These are phyloP conservation scores for Coilia nasus DNA, from an alignment of 2,797 vertebrate species.

Conservation along the genomic window DNA sequence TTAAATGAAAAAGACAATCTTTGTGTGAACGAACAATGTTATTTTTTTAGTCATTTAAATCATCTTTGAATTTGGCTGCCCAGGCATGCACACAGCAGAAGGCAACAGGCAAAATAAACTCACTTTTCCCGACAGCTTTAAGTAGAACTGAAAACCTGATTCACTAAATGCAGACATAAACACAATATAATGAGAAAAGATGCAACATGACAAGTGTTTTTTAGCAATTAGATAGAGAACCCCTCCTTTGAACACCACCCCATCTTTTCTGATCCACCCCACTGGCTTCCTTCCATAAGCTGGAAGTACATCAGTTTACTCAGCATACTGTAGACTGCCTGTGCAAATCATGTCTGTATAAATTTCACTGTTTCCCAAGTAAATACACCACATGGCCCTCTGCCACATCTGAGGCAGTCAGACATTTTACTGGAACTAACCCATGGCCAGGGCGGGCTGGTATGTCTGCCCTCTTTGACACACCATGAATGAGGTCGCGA, in stretches of 20 bases:
- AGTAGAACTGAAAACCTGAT: neutral
- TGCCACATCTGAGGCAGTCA: neutral
- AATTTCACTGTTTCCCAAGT: neutral
- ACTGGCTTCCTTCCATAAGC: neutral
- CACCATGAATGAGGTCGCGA: neutral
- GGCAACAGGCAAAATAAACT: neutral
- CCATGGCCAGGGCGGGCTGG: neutral
- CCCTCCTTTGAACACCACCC: neutral
- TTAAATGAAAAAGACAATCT: neutral
- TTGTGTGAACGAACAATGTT: neutral
- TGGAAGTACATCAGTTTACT: neutral
- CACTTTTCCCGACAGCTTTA: too few species aligned
- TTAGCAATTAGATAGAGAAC: neutral
- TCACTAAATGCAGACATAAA: neutral
- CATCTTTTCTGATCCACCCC: neutral
- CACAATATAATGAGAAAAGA: neutral
- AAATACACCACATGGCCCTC: constrained; percentile 6
- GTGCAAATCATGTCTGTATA: neutral
- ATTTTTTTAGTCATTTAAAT: neutral
- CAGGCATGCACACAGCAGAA: neutral
- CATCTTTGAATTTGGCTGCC: neutral
- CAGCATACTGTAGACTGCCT: neutral
- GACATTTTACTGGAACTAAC: neutral
- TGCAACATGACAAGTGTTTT: neutral
- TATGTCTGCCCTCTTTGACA: neutral